These are phyloP conservation scores for Cantharis rustica DNA, from an alignment of 2,888 invertebrate species.

Conservation along the genomic window DNA sequence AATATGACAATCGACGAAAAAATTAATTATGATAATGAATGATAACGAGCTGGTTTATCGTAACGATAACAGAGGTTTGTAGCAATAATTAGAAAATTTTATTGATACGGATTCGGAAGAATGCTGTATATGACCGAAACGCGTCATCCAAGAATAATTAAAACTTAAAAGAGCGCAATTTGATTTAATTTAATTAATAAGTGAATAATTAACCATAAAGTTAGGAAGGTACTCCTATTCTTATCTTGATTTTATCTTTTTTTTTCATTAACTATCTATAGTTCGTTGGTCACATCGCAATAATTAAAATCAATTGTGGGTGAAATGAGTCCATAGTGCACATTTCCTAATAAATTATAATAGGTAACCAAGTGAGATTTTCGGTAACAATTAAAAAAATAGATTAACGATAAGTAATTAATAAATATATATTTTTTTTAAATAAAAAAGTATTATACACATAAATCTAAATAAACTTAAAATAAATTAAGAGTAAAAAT, in stretches of 20 bases:
- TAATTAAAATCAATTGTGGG: not conserved
- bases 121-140: too few relatives aligned
- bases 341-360: not conserved
- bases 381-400: not conserved
- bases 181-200: too few relatives aligned
- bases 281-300: not conserved
- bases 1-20: too few relatives aligned
- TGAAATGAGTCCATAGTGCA: not conserved
- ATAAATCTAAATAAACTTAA: not conserved
- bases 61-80: too few relatives aligned
- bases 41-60: too few relatives aligned
- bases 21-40: too few relatives aligned
- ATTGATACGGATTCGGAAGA: too few relatives aligned
- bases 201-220: not conserved
- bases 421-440: not conserved
- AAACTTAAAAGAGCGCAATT: too few relatives aligned
- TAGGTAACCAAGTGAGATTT: not conserved
- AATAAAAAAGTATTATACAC: not conserved
- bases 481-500: not conserved
- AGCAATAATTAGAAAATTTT: too few relatives aligned
- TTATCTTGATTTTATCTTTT: not conserved
- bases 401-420: not conserved
- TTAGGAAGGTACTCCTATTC: not conserved
- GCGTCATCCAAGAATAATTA: too few relatives aligned
- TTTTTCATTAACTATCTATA: not conserved